A percentile compares a stretch with the other conserved stretches of the same genome.
These are phyloP conservation scores for Melanotaenia parkinsoni DNA, from an alignment of 2,797 vertebrate genomes.

Conservation along the genomic window DNA sequence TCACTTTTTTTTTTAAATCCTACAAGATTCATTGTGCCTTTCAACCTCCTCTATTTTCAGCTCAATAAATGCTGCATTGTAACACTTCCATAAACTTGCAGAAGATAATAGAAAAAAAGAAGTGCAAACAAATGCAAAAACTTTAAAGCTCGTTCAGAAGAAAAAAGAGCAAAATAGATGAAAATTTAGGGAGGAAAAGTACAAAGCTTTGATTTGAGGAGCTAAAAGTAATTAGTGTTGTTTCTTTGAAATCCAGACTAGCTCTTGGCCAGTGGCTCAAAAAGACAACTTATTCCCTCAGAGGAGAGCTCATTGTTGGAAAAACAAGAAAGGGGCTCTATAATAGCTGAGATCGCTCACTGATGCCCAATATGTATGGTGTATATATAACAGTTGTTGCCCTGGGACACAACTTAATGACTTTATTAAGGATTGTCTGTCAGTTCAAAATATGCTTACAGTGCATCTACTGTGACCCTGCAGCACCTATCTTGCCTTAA, in stretches of 20 bases:
- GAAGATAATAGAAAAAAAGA: slow-evolving; percentile 9
- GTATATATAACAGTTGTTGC: slow-evolving; percentile 62
- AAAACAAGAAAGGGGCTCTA: slow-evolving; percentile 47
- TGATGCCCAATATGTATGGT: slow-evolving; percentile 68
- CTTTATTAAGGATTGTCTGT: slow-evolving; percentile 71
- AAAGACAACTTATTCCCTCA: slow-evolving; percentile 34
- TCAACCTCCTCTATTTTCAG: neutral
- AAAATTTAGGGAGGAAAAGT: slow-evolving; percentile 2
- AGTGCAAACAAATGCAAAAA: neutral
- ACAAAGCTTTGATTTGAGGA: slow-evolving; percentile 24
- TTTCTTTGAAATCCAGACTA: slow-evolving; percentile 25
- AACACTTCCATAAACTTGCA: slow-evolving; percentile 21
- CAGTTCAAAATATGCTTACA: slow-evolving; percentile 79
- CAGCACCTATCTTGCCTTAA: slow-evolving; percentile 57
- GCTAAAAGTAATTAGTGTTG: slow-evolving; percentile 32
- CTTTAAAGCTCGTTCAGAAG: neutral
- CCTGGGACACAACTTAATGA: slow-evolving; percentile 76
- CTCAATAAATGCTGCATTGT: slow-evolving; percentile 24
- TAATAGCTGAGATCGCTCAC: slow-evolving; percentile 66
- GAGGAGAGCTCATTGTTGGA: slow-evolving; percentile 31
- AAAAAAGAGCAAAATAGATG: slow-evolving; percentile 10
- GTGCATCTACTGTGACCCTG: slow-evolving; percentile 63
- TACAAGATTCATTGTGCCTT: slow-evolving; percentile 31
- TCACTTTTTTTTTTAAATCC: slow-evolving; percentile 35
- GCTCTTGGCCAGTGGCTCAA: slow-evolving; percentile 17